A percentile compares a stretch with the other conserved stretches of the same genome.
These are phyloP conservation scores for Eriocheir sinensis DNA, from an alignment of 1,140 invertebrate species.

Conservation along the genomic window DNA sequence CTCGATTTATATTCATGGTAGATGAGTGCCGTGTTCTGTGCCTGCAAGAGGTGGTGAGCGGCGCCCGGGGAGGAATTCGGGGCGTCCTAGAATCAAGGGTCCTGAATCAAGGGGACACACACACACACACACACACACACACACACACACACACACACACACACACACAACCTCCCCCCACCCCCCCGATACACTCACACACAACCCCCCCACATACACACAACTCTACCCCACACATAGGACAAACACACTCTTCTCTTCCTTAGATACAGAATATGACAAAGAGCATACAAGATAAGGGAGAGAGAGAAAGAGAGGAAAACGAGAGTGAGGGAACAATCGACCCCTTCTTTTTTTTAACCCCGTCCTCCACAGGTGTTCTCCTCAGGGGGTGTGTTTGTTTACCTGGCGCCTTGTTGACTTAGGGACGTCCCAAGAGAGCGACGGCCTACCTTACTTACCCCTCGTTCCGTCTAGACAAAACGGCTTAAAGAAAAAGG, in stretches of 20 bases:
- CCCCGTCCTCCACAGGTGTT: background rate
- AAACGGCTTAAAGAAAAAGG: no score
- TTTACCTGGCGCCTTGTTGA: background rate
- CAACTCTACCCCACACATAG: no score
- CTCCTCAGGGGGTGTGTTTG: no score
- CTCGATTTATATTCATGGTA: background rate
- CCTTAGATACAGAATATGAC: no score
- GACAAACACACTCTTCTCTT: no score
- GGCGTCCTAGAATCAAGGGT: background rate
- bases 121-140: slow-evolving; percentile 10
- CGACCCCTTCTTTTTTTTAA: background rate
- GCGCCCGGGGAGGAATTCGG: background rate
- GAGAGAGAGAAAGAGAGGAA: background rate
- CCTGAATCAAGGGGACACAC: no score
- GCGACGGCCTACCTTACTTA: background rate
- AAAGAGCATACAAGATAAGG: slow-evolving; percentile 30
- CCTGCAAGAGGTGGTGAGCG: background rate
- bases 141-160: slow-evolving; percentile 1
- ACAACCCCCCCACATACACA: no score
- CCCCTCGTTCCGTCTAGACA: no score
- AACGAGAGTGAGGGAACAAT: background rate
- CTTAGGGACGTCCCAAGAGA: background rate
- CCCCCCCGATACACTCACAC: no score
- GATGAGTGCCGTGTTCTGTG: slow-evolving; percentile 1
- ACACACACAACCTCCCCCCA: background rate